These are phyloP conservation scores for Tapera naevia DNA, from an alignment of 2,797 vertebrate genomes.

Conservation along the genomic window DNA sequence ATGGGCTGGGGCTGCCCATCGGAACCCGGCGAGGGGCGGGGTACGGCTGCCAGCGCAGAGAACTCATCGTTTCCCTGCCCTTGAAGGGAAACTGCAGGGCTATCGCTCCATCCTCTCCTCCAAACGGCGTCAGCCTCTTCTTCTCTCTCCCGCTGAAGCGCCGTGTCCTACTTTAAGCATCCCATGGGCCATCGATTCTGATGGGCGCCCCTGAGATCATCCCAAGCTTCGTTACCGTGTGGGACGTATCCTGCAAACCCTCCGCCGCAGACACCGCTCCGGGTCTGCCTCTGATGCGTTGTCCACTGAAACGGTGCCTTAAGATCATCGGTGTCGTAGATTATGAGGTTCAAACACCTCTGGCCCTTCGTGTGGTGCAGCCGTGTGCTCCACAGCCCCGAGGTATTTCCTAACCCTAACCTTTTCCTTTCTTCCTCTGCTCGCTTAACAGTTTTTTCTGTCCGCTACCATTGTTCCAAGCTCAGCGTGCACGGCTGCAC, in stretches of 20 bases:
- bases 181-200: neutral
- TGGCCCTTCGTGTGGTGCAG: neutral
- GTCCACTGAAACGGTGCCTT: rapidly evolving
- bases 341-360: neutral
- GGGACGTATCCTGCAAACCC: neutral
- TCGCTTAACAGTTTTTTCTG: neutral
- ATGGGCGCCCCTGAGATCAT: neutral
- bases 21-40: no score
- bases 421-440: neutral
- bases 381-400: neutral
- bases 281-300: no score
- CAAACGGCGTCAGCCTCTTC: neutral
- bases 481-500: neutral
- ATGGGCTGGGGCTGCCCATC: neutral
- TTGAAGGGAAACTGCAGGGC: neutral
- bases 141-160: neutral
- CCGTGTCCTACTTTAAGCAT: neutral
- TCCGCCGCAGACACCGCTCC: neutral
- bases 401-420: no score
- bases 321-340: neutral
- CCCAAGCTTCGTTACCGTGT: neutral
- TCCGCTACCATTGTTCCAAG: neutral
- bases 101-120: neutral
- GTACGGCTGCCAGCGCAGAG: no score
- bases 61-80: neutral